phyloP scores from a whole-genome alignment of 2,888 invertebrate genomes.

The Eilema depressum region DNA sequence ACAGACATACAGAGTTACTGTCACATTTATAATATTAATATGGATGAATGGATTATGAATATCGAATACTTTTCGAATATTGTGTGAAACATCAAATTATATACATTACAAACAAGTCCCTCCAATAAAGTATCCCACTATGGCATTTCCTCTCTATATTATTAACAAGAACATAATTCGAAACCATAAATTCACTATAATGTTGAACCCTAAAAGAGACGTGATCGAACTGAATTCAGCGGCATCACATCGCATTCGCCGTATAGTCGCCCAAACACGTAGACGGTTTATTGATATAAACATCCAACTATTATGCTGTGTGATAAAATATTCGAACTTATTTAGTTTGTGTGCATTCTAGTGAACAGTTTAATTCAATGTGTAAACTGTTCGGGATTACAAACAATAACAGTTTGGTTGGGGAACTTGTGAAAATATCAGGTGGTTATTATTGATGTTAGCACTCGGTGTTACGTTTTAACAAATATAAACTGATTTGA shows the following conservation, averaged over 20 bases:
- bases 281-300: conserved; percentile 44
- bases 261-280: conserved; percentile 24
- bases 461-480: background rate
- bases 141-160: background rate
- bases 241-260: conserved; percentile 8
- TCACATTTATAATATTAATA: too few species aligned
- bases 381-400: conserved; percentile 27
- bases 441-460: background rate
- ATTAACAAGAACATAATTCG: background rate
- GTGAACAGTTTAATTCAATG: conserved; percentile 40
- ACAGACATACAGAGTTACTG: too few species aligned
- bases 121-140: background rate
- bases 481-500: background rate
- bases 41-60: too few species aligned
- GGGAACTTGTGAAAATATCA: conserved; percentile 1
- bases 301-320: conserved; percentile 24
- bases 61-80: background rate
- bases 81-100: background rate
- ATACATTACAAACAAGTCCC: background rate
- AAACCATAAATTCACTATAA: conserved; percentile 1
- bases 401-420: background rate
- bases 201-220: conserved; percentile 5
- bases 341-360: conserved; percentile 28
- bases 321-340: conserved; percentile 39
- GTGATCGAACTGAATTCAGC: conserved; percentile 7